A percentile compares a stretch with the other conserved stretches of the same genome.
These are phyloP conservation scores for Siphamia tubifer DNA, from an alignment of 2,113 vertebrate genomes.

Conservation along the genomic window DNA sequence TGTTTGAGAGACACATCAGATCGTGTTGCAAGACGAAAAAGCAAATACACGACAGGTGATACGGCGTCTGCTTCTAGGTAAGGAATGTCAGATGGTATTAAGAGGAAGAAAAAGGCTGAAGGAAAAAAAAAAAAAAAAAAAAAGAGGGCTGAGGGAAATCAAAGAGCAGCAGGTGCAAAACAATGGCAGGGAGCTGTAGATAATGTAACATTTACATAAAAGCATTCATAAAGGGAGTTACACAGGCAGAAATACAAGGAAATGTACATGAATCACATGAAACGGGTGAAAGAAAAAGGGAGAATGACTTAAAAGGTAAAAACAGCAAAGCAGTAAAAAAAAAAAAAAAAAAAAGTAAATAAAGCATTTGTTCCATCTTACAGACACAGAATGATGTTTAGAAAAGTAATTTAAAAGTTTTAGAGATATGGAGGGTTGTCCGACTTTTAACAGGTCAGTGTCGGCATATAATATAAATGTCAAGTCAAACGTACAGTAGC, in stretches of 20 bases:
- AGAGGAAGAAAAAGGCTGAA: not conserved
- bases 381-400: not conserved
- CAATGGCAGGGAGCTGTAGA: not conserved
- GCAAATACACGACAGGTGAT: conserved; percentile 56
- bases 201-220: not conserved
- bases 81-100: conserved; percentile 57
- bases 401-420: not conserved
- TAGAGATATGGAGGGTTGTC: not conserved
- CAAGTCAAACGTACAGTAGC: not conserved
- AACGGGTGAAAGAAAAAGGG: not conserved
- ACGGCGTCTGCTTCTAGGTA: conserved; percentile 32
- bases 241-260: not conserved
- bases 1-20: conserved; percentile 69
- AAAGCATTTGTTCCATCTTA: too few relatives aligned
- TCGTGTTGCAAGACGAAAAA: conserved; percentile 64
- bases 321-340: too few relatives aligned
- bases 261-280: not conserved
- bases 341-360: too few relatives aligned
- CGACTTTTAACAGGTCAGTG: not conserved
- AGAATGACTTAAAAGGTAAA: not conserved
- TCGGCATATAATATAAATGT: not conserved
- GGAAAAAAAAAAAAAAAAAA: not conserved
- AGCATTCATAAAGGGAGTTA: not conserved
- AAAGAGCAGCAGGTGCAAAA: conserved; percentile 17
- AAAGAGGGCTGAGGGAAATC: conserved; percentile 5